Evolutionary conservation across 2,113 vertebrate species (phyloP).

Genomic region (Cercocebus atys): DNA sequence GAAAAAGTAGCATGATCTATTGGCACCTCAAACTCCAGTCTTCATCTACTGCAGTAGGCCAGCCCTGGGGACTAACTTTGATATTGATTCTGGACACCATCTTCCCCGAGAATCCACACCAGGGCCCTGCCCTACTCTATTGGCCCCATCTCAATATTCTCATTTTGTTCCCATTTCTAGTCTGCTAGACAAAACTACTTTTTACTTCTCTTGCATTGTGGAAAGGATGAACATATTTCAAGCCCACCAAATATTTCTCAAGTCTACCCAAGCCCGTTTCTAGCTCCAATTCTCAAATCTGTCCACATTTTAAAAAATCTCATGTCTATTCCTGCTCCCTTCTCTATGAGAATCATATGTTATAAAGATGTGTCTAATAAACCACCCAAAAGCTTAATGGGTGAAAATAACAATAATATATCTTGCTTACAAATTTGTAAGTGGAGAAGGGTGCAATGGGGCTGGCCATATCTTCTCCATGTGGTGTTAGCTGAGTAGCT

Average conservation of each 20-base stretch:
- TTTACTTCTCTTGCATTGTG: neutral
- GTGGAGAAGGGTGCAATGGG: neutral
- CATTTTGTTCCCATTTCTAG: neutral
- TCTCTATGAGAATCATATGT: neutral
- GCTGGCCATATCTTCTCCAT: neutral
- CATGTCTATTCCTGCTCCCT: neutral
- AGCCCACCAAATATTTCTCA: neutral
- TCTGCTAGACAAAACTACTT: neutral
- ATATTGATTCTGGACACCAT: neutral
- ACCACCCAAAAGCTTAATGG: neutral
- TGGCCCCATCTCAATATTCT: neutral
- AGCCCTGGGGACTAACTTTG: neutral
- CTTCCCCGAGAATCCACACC: neutral
- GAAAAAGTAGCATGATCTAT: neutral
- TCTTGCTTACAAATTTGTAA: neutral
- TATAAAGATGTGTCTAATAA: neutral
- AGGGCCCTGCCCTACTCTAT: neutral
- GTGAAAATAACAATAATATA: neutral
- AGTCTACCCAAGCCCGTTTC: neutral
- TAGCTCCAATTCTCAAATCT: neutral
- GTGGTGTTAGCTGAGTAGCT: neutral
- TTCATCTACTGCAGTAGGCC: neutral
- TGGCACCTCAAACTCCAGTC: neutral
- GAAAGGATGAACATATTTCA: neutral
- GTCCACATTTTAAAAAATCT: neutral